Conservation (phyloP, 2,113 vertebrate species). For the Phylloscopus trochilus region DNA sequence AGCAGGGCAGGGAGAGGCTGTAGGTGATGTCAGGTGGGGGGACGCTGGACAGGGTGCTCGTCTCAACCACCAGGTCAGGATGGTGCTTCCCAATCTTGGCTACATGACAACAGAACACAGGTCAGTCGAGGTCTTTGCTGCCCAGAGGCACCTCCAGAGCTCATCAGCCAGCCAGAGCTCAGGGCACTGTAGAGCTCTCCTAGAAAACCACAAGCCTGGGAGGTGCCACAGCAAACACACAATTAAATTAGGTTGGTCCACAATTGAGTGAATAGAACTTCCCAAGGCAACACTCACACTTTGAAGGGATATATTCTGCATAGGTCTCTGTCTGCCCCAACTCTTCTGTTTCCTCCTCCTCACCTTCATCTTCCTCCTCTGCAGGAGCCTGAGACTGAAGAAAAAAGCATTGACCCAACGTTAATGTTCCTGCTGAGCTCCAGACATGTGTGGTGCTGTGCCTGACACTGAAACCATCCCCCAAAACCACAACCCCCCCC, state of each 20-base stretch:
- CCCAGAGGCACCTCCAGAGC: neutral
- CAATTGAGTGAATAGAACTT: neutral
- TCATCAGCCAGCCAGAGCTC: neutral
- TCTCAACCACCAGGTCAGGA: constrained; percentile 96
- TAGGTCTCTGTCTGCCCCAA: constrained; percentile 95
- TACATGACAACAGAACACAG: constrained; percentile 35
- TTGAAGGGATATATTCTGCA: constrained; percentile 92
- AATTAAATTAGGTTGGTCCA: neutral
- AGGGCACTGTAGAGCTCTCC: neutral
- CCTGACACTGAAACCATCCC: neutral
- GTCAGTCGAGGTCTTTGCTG: neutral
- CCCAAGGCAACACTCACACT: constrained; percentile 79
- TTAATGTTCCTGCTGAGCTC: neutral
- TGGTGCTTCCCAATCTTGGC: constrained; percentile 93
- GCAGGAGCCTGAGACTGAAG: constrained; percentile 73
- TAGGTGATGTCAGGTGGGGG: constrained; percentile 95
- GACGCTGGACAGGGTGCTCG: constrained; percentile 95
- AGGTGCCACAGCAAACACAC: neutral
- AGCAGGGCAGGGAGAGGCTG: constrained; percentile 80
- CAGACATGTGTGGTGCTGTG: fast-evolving
- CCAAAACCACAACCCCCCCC: neutral
- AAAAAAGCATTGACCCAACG: neutral
- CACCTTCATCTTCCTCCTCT: constrained; percentile 92
- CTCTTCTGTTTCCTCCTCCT: constrained; percentile 92
- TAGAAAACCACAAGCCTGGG: neutral